phyloP scores from a whole-genome alignment of 2,113 vertebrate genomes.

The Tragelaphus imberbis region DNA sequence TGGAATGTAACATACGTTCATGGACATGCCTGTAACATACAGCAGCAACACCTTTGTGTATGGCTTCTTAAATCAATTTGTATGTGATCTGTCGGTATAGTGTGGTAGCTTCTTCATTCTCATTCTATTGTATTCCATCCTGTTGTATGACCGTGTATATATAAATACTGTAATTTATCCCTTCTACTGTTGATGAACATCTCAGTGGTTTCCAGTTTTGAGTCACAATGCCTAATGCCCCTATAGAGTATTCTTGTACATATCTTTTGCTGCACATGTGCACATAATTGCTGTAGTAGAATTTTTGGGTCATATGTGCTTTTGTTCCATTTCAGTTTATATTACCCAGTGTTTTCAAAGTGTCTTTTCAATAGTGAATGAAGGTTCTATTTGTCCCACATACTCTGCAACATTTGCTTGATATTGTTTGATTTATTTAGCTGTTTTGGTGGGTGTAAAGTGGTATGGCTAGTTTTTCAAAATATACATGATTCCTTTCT shows the following conservation, averaged over 20 bases:
- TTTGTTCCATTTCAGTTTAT: neutral
- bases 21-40: neutral
- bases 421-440: constrained; percentile 35
- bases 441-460: neutral
- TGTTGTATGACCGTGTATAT: neutral
- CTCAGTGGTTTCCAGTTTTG: neutral
- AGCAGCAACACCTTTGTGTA: neutral
- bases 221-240: neutral
- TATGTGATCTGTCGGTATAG: neutral
- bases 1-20: neutral
- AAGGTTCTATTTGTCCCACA: neutral
- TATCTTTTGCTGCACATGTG: neutral
- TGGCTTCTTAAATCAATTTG: neutral
- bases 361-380: neutral
- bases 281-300: neutral
- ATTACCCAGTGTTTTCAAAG: neutral
- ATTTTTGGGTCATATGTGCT: neutral
- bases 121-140: neutral
- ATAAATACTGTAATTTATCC: neutral
- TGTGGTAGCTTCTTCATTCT: neutral
- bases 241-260: neutral
- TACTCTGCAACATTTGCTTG: neutral
- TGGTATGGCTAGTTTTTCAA: neutral
- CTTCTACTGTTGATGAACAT: neutral
- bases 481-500: neutral